Evolutionary conservation across 1,140 invertebrate species (phyloP).

Genomic region (Medauroidea extradentata): DNA sequence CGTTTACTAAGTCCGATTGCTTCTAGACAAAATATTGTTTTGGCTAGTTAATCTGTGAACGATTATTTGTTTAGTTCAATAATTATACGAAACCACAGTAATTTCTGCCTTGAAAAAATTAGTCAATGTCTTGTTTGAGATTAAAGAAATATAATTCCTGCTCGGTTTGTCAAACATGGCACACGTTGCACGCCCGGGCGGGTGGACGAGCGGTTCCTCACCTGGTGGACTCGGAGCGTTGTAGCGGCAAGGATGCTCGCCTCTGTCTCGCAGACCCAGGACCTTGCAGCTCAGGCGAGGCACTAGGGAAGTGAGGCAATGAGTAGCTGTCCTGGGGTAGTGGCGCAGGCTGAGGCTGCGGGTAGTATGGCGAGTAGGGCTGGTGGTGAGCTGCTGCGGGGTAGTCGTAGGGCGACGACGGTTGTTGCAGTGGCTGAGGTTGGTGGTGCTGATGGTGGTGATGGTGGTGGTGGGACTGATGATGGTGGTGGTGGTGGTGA

Average conservation of each 20-base stretch:
- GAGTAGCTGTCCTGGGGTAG: slow-evolving; percentile 33
- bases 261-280: slow-evolving; percentile 53
- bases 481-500: slow-evolving; percentile 13
- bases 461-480: slow-evolving; percentile 9
- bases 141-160: too few species aligned
- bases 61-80: too few species aligned
- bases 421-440: slow-evolving; percentile 13
- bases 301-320: slow-evolving; percentile 30
- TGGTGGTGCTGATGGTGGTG: slow-evolving; percentile 9
- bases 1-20: too few species aligned
- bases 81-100: too few species aligned
- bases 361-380: slow-evolving; percentile 4
- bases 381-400: slow-evolving; percentile 1
- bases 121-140: too few species aligned
- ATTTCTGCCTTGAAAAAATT: too few species aligned
- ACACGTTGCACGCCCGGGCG: too few species aligned
- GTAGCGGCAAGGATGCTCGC: slow-evolving; percentile 65
- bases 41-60: too few species aligned
- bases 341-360: slow-evolving; percentile 13
- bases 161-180: too few species aligned
- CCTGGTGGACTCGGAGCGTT: slow-evolving; percentile 70
- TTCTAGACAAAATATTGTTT: too few species aligned
- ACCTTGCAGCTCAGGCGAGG: slow-evolving; percentile 28
- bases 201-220: slow-evolving; percentile 17
- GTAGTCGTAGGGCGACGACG: slow-evolving; percentile 17